Evolutionary conservation across 2,888 invertebrate species (phyloP).

Genomic region (Lacanobia oleracea): DNA sequence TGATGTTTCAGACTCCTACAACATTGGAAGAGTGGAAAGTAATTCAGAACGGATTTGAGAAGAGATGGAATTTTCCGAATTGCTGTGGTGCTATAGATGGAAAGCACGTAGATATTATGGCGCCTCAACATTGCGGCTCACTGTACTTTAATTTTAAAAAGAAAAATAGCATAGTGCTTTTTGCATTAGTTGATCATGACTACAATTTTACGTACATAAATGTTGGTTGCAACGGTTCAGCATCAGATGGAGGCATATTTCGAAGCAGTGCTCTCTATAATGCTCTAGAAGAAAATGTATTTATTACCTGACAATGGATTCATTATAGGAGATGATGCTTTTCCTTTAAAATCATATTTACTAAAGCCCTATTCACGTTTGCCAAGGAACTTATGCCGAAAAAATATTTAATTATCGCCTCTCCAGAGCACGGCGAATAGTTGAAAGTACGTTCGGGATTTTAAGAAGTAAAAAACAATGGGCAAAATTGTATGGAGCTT

Average conservation of each 20-base stretch:
- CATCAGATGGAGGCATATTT: constrained; percentile 28
- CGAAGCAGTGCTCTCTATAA: constrained; percentile 15
- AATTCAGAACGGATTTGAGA: constrained; percentile 10
- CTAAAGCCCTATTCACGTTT: constrained; percentile 17
- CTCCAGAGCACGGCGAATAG: constrained; percentile 12
- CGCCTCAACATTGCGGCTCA: constrained; percentile 9
- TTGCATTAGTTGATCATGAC: constrained; percentile 11
- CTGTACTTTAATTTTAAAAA: constrained; percentile 12
- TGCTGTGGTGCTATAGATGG: constrained; percentile 6
- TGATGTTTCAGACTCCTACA: constrained; percentile 12
- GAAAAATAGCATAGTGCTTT: constrained; percentile 5
- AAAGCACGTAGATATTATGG: constrained; percentile 8
- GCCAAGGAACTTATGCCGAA: constrained; percentile 9
- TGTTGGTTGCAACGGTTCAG: background rate
- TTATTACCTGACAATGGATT: constrained; percentile 17
- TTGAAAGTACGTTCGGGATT: constrained; percentile 11
- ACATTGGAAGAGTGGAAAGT: constrained; percentile 8
- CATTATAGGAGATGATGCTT: constrained; percentile 14
- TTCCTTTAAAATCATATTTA: constrained; percentile 13
- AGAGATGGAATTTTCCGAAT: constrained; percentile 9
- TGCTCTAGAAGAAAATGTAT: constrained; percentile 25
- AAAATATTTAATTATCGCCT: constrained; percentile 7
- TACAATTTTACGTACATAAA: background rate
- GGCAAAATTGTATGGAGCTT: too few species aligned
- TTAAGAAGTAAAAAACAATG: constrained; percentile 19